Conservation (phyloP, 1,140 invertebrate species). For the Bradysia coprophila region DNA sequence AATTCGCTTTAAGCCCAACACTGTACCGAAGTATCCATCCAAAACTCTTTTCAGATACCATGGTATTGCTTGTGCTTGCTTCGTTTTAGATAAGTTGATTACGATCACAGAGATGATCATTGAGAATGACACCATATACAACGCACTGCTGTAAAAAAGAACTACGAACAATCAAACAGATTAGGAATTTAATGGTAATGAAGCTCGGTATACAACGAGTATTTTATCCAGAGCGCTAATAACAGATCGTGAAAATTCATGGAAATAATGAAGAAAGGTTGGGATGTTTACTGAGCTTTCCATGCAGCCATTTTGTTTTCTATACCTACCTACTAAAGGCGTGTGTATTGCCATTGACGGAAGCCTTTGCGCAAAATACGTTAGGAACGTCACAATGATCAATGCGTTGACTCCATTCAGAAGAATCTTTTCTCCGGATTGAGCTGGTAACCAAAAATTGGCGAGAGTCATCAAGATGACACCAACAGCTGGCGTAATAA, state of each 20-base stretch:
- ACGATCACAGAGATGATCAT: slow-evolving; percentile 41
- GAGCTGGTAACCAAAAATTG: slow-evolving; percentile 43
- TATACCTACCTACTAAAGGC: slow-evolving; percentile 37
- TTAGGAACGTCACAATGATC: slow-evolving; percentile 36
- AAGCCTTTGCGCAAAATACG: slow-evolving; percentile 40
- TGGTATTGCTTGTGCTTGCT: slow-evolving; percentile 29
- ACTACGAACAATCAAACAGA: slow-evolving; percentile 12
- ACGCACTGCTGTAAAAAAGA: slow-evolving; percentile 30
- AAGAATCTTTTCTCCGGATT: slow-evolving; percentile 41
- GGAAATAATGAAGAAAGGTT: background rate
- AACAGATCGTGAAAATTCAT: background rate
- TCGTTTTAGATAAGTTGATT: slow-evolving; percentile 31
- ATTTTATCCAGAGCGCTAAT: background rate
- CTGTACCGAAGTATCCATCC: slow-evolving; percentile 28
- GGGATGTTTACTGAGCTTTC: background rate
- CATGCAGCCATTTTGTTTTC: background rate
- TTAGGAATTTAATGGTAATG: slow-evolving; percentile 8
- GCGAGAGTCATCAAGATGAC: slow-evolving; percentile 38
- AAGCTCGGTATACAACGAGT: slow-evolving; percentile 9
- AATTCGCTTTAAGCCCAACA: slow-evolving; percentile 26
- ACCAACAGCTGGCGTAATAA: slow-evolving; percentile 39
- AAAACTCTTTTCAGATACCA: slow-evolving; percentile 31
- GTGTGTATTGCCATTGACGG: slow-evolving; percentile 37
- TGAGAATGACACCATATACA: slow-evolving; percentile 39
- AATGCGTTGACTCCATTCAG: slow-evolving; percentile 36